Evolutionary conservation across 2,113 vertebrate species (phyloP).

Genomic region (Benitochromis conjunctus): DNA sequence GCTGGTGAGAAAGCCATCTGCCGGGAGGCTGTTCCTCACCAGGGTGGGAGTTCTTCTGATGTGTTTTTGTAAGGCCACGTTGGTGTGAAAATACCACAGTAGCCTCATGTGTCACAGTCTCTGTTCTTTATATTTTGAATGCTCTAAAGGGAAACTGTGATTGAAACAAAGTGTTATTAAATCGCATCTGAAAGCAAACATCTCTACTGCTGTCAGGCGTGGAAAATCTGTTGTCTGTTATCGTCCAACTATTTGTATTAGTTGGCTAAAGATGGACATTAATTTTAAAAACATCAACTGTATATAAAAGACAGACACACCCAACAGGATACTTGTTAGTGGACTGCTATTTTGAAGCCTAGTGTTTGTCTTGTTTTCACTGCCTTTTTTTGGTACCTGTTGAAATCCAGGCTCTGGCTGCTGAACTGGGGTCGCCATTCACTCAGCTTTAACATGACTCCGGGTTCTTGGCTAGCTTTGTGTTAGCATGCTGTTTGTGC

Average conservation of each 20-base stretch:
- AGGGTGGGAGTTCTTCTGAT: constrained; percentile 4
- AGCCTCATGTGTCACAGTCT: background rate
- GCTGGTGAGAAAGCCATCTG: constrained; percentile 20
- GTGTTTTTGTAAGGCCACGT: background rate
- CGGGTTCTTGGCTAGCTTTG: background rate
- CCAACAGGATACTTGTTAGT: background rate
- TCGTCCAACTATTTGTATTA: background rate
- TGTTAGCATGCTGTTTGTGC: background rate
- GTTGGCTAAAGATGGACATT: background rate
- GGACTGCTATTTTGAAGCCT: background rate
- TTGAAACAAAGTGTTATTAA: background rate
- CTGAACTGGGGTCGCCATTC: background rate
- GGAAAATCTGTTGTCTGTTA: background rate
- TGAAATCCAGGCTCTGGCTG: background rate
- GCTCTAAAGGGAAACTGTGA: background rate
- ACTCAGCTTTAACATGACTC: background rate
- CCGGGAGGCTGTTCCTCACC: background rate
- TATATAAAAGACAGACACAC: background rate
- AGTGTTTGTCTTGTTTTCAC: background rate
- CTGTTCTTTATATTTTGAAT: background rate
- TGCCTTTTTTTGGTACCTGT: background rate
- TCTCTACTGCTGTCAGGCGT: background rate
- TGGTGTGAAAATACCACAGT: constrained; percentile 3
- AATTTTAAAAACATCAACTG: background rate
- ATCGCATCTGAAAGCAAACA: background rate